phyloP scores from a whole-genome alignment of 2,113 vertebrate species.

The Rhodinocichla rosea region DNA sequence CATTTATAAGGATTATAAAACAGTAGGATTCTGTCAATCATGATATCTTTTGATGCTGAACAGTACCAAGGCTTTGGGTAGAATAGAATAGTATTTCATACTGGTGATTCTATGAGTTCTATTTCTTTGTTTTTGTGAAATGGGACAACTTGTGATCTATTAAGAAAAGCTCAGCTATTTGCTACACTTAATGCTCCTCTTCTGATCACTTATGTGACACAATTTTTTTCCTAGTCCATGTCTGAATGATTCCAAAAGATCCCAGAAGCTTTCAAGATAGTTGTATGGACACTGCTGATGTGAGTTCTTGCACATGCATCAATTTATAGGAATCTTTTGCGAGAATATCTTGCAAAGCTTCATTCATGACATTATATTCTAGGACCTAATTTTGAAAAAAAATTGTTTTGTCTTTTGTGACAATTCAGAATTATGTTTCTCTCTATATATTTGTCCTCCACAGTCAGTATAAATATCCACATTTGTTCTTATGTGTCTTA shows the following conservation, averaged over 20 bases:
- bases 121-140: background rate
- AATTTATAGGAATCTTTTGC: background rate
- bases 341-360: background rate
- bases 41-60: constrained; percentile 39
- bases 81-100: background rate
- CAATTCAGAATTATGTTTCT: background rate
- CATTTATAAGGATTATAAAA: constrained; percentile 45
- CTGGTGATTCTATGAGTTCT: constrained; percentile 49
- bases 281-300: background rate
- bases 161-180: background rate
- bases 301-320: background rate
- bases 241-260: background rate
- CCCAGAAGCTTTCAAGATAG: background rate
- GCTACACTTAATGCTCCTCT: background rate
- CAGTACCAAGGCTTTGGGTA: constrained; percentile 2
- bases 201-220: background rate
- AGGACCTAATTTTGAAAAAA: background rate
- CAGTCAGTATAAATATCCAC: background rate
- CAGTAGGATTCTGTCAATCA: constrained; percentile 64
- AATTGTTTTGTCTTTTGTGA: background rate
- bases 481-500: background rate
- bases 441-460: background rate
- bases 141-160: background rate
- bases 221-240: background rate
- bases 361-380: background rate